Evolutionary conservation across 2,888 invertebrate species (phyloP), one percentile per base, ranked within the genome.

Genomic region (Synanthedon vespiformis): DNA sequence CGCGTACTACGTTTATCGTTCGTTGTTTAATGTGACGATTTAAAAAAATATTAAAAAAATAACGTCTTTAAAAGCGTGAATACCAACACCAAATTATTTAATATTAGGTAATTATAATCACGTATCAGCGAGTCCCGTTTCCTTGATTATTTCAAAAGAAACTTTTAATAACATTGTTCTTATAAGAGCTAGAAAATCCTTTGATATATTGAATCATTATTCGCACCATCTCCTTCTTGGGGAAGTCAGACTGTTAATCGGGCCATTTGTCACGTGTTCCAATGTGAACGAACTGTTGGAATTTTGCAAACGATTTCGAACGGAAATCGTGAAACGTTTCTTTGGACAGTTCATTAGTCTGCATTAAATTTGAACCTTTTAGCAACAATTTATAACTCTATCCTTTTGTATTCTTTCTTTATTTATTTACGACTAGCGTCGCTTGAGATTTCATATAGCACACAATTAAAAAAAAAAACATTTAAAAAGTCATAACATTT

Each of bases 151-250:
- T 34, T 8, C 34, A 34, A 34, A 34, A 34, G 34, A 34, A 34
- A 34, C 34, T 34, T 34, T 34, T 34, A 73, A 74, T 67, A 63
- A 67, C 63, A 8, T 48, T 18, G 70, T 66, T 68, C 70, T 76
- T 74, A 73, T 79, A 80, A 76, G 72, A 65, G 67, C 64, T 69
- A 62, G 64, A 80, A 80, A 85, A 84, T 83, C 85, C 83, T 82
- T 81, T 86, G 84, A 86, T 84, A 81, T 83, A 86, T 86, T 75
- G 74, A 75, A 77, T 83, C 84, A 85, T 86, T 86, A 86, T 75
- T 74, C 76, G 77, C 77, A 68, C 83, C 82, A 80, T 84, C 85
- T 82, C 81, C 77, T 72, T 67, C 60, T 59, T 58, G 68, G 70
- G 67, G 61, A 73, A 73, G 74, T 69, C 64, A 80, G 78, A 77